Evolutionary conservation across 2,888 invertebrate species (phyloP).

Genomic region (Cephus spinipes): DNA sequence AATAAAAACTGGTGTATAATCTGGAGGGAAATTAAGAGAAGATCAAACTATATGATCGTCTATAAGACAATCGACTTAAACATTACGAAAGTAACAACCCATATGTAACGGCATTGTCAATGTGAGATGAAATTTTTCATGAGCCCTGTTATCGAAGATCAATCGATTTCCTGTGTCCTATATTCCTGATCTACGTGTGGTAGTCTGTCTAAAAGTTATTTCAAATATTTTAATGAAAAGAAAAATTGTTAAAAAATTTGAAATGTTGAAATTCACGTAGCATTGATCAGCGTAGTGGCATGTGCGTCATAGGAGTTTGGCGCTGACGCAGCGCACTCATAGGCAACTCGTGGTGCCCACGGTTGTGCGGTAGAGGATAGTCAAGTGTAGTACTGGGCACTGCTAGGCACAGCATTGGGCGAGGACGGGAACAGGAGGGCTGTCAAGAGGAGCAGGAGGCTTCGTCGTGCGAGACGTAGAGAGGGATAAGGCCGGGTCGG

Average conservation of each 20-base stretch:
- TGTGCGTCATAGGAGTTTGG: not conserved
- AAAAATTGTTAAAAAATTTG: not conserved
- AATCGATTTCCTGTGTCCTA: not conserved
- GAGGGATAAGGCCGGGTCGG: constrained; percentile 37
- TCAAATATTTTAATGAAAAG: not conserved
- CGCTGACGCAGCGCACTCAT: not conserved
- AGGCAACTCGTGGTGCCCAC: not conserved
- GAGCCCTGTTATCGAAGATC: not conserved
- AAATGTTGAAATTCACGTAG: not conserved
- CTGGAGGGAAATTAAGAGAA: not conserved
- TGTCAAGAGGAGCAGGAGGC: not conserved
- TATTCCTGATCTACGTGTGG: not conserved
- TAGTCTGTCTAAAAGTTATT: too few species aligned
- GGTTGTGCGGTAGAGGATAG: not conserved
- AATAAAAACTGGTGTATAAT: not conserved
- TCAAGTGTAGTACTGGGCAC: not conserved
- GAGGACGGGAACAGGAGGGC: not conserved
- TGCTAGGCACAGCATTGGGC: not conserved
- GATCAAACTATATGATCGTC: not conserved
- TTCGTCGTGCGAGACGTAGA: constrained; percentile 13
- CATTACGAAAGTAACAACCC: not conserved
- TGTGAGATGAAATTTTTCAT: not conserved
- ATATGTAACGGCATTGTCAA: not conserved
- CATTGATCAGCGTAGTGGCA: not conserved
- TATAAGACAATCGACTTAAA: not conserved